A percentile compares a stretch with the other conserved stretches of the same genome.
phyloP scores from a whole-genome alignment of 2,797 vertebrate genomes.

The Cottoperca gobio region DNA sequence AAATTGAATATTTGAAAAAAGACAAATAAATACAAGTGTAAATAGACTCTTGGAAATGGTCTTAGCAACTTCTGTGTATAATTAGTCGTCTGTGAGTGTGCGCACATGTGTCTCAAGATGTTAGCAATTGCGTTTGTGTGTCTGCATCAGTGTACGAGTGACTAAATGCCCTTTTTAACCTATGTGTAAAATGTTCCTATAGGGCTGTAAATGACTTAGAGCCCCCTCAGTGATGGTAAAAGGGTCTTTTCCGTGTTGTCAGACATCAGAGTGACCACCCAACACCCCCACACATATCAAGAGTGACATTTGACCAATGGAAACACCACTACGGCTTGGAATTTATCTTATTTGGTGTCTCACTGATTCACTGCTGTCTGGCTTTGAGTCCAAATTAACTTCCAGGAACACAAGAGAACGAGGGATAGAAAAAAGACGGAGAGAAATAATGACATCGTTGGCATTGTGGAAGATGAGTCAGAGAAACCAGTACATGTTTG shows the following conservation, averaged over 20 bases:
- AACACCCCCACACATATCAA: conserved; percentile 33
- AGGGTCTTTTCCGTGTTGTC: conserved; percentile 52
- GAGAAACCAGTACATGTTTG: conserved; percentile 70
- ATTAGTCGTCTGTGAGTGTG: conserved; percentile 72
- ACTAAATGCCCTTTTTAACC: conserved; percentile 68
- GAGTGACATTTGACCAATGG: conserved; percentile 49
- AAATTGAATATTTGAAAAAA: conserved; percentile 84
- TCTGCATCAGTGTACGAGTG: conserved; percentile 61
- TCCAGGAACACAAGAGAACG: conserved; percentile 66
- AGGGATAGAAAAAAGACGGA: conserved; percentile 47
- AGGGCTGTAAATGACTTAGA: conserved; percentile 68
- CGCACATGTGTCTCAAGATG: conserved; percentile 63
- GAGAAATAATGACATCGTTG: conserved; percentile 66
- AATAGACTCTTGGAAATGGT: conserved; percentile 80
- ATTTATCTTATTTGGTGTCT: conserved; percentile 60
- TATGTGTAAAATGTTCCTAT: conserved; percentile 75
- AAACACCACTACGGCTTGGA: conserved; percentile 54
- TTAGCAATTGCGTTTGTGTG: conserved; percentile 65
- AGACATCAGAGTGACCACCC: conserved; percentile 45
- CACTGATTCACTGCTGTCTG: conserved; percentile 76
- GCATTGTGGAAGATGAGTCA: conserved; percentile 76
- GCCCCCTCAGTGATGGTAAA: conserved; percentile 50
- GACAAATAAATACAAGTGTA: conserved; percentile 86
- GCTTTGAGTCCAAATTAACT: conserved; percentile 58
- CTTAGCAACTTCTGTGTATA: conserved; percentile 80